Conservation (phyloP, 2,888 invertebrate species). For the Zonitis immaculata region DNA sequence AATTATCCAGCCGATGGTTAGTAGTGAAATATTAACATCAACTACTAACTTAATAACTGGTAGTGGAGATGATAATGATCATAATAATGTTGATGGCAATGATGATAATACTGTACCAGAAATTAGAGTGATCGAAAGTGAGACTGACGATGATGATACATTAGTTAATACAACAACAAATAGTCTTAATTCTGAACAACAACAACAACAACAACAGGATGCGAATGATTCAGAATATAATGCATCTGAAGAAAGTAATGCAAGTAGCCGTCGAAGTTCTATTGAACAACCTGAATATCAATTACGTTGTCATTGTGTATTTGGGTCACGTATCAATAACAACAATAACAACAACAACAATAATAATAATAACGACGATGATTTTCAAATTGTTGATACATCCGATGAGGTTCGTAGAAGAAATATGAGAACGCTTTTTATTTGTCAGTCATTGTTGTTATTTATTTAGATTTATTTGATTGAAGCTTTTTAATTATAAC, state of each 20-base stretch:
- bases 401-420: slow-evolving; percentile 16
- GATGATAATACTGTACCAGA: slow-evolving; percentile 12
- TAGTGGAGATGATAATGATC: neutral
- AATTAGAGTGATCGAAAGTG: slow-evolving; percentile 8
- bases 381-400: slow-evolving; percentile 15
- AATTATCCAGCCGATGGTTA: neutral
- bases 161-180: neutral
- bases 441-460: neutral
- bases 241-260: slow-evolving; percentile 44
- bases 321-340: slow-evolving; percentile 12
- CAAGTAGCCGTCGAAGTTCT: slow-evolving; percentile 35
- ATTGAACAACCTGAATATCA: slow-evolving; percentile 22
- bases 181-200: neutral
- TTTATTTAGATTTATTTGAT: neutral
- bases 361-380: no score
- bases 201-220: slow-evolving; percentile 16
- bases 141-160: neutral
- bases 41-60: neutral
- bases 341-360: slow-evolving; percentile 7
- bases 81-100: neutral
- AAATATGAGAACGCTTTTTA: neutral
- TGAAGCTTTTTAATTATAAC: neutral
- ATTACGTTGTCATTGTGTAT: slow-evolving; percentile 10
- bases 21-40: neutral
- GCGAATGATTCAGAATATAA: slow-evolving; percentile 43